Evolutionary conservation across 2,888 invertebrate genomes (phyloP), one percentile per base, ranked within the genome.

Genomic region (Tipula vernalis): DNA sequence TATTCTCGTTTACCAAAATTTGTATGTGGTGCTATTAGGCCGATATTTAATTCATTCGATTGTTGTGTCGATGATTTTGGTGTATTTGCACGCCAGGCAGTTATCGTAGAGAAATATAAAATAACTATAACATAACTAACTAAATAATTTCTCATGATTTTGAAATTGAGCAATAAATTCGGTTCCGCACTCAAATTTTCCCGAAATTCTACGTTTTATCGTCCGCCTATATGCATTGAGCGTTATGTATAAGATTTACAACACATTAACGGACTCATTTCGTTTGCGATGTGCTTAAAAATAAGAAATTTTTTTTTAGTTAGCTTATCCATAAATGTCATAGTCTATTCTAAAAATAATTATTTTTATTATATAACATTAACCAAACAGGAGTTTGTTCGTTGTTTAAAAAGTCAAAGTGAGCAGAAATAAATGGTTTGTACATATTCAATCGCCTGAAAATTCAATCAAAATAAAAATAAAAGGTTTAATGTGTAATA

Each of bases 1-100:
- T 95, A 96, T 89, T 95, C 95, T 5, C 95, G 93, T 88, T 93
- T 94, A 3, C 91, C 92, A 84, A 92, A 92, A 89, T 91, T 92
- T 86, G 92, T 92, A 88, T 91, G 92, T n/a, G 92, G 92, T 3
- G 91, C 91, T 87, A 91, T 91, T 28, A 91, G 89, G 15, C 92
- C 91, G 83, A 91, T 91, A 87, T 92, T 91, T 2, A 91, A 89
- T 87, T 91, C 90, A 87, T 91, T 88, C 18, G 42, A 6, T 18
- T 86, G 86, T 42, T 42, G 41, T 39, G 51, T 47, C 71, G 83
- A 15, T 41, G 86, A 71, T 42, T 36, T 36, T 39, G 57, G 36
- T 39, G 39, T 39, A 83, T 84, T 87, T 39, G 87, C 84, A 86
- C 57, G 87, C 86, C 85, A 87, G 39, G 84, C 84, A 39, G 15